Percentiles rank a stretch among this genome's conserved stretches.
Conservation (phyloP, 2,113 vertebrate species). For the Geothlypis trichas region DNA sequence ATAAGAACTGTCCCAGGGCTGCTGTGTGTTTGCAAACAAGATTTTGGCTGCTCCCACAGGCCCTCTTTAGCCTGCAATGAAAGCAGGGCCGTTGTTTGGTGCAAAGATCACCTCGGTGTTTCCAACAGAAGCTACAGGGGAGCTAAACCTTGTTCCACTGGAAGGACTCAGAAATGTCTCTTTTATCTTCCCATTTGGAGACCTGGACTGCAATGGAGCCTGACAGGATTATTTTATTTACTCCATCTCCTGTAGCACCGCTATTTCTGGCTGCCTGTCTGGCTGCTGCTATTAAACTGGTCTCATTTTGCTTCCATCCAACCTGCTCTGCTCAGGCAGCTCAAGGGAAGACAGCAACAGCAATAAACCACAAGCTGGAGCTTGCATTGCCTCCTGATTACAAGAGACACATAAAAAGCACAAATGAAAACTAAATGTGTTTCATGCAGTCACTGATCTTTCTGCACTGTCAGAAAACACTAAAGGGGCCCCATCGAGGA, state of each 20-base stretch:
- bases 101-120: background rate
- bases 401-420: constrained; percentile 22
- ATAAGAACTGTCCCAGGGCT: background rate
- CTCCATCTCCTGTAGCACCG: background rate
- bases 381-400: background rate
- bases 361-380: constrained; percentile 26
- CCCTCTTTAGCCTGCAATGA: background rate
- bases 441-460: constrained; percentile 14
- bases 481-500: background rate
- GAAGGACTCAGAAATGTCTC: constrained; percentile 3
- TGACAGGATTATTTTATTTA: constrained; percentile 38
- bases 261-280: constrained; percentile 32
- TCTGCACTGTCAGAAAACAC: background rate
- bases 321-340: constrained; percentile 6
- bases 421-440: constrained; percentile 2
- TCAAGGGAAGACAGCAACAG: constrained; percentile 26
- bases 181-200: constrained; percentile 29
- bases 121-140: background rate
- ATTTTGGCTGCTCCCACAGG: background rate
- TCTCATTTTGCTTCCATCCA: constrained; percentile 25
- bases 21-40: constrained; percentile 4
- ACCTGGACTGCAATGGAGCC: background rate
- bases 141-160: background rate
- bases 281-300: background rate
- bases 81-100: background rate